Evolutionary conservation across 2,113 vertebrate species (phyloP).

Genomic region (western clawed frog (Xenopus tropicalis)): DNA sequence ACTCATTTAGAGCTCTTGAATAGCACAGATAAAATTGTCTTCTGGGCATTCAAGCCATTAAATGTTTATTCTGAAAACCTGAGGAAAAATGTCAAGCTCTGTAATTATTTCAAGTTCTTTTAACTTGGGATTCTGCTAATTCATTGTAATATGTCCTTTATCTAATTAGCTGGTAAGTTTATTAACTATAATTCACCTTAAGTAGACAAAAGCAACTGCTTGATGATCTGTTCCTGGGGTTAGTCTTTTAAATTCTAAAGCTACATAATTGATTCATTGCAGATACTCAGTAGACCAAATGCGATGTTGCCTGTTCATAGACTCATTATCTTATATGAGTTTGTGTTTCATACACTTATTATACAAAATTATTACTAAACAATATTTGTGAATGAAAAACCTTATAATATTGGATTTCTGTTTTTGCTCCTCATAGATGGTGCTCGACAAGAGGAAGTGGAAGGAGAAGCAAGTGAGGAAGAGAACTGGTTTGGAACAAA

Average conservation of each 20-base stretch:
- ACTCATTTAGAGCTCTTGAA: background rate
- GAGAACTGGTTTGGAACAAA: slow-evolving; percentile 94
- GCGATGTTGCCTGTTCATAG: background rate
- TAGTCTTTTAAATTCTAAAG: background rate
- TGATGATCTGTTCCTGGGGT: background rate
- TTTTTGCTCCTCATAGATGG: slow-evolving; percentile 72
- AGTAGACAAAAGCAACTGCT: background rate
- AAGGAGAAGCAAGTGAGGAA: slow-evolving; percentile 82
- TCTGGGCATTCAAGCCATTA: background rate
- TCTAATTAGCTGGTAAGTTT: background rate
- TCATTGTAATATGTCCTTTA: background rate
- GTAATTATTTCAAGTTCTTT: slow-evolving; percentile 5
- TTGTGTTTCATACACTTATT: too few species aligned
- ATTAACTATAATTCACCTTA: slow-evolving; percentile 6
- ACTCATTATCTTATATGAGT: too few species aligned
- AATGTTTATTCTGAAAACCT: background rate
- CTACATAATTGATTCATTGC: background rate
- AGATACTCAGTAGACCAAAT: background rate
- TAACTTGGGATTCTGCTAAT: background rate
- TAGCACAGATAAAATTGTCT: background rate
- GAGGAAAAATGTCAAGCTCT: background rate
- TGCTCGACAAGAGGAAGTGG: slow-evolving; percentile 84
- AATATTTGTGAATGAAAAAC: too few species aligned
- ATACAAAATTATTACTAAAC: background rate
- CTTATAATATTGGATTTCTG: slow-evolving; percentile 30